A percentile compares a stretch with the other conserved stretches of the same genome.
phyloP scores from a whole-genome alignment of 2,113 vertebrate species.

The Sakesphorus luctuosus region DNA sequence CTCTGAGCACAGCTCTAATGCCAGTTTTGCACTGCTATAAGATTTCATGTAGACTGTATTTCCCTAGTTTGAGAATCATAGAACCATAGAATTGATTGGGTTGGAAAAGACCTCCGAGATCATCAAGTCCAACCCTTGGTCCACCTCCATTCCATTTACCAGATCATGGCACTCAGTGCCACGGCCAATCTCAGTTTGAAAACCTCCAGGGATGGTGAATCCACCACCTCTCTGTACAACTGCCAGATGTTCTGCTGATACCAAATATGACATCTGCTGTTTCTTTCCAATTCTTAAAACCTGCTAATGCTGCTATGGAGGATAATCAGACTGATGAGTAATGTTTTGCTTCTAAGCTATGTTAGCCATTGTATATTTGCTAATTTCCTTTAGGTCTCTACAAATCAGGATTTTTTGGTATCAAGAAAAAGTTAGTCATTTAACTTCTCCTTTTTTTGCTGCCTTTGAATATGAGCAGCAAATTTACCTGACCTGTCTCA shows the following conservation, averaged over 20 bases:
- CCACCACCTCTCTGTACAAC: background rate
- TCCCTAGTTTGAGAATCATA: background rate
- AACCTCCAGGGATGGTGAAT: too few species aligned
- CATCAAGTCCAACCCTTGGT: too few species aligned
- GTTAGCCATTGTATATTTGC: background rate
- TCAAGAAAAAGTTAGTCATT: fast-evolving
- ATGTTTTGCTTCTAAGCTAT: background rate
- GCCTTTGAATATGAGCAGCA: background rate
- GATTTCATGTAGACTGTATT: background rate
- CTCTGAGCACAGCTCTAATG: background rate
- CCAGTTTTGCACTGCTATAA: background rate
- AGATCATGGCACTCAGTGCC: too few species aligned
- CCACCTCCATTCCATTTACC: too few species aligned
- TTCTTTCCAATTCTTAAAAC: background rate
- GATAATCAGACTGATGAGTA: background rate
- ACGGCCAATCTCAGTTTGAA: too few species aligned
- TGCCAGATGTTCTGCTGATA: background rate
- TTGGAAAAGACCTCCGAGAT: too few species aligned
- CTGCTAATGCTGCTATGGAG: background rate
- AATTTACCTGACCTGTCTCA: background rate
- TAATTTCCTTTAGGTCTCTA: background rate
- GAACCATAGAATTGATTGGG: too few species aligned
- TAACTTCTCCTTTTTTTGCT: background rate
- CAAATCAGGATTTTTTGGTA: background rate
- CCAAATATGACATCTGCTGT: background rate